phyloP scores from a whole-genome alignment of 1,140 invertebrate genomes.

The Drosophila prosaltans region DNA sequence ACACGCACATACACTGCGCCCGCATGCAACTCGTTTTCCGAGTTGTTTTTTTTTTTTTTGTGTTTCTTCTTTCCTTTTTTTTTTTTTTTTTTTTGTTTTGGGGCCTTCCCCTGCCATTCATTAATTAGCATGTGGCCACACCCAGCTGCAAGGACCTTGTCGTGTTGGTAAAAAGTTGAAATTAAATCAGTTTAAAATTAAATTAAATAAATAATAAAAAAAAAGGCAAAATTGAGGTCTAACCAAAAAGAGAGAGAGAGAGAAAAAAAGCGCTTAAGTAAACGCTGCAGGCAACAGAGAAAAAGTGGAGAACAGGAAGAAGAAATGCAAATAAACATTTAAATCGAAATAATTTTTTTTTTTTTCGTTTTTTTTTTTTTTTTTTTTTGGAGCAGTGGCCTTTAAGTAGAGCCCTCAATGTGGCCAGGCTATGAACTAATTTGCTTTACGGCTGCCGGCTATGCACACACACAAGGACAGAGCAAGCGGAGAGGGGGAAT shows the following conservation, averaged over 20 bases:
- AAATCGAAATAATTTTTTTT: constrained; percentile 65
- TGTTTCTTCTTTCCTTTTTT: background rate
- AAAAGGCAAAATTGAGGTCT: constrained; percentile 42
- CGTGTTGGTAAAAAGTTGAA: constrained; percentile 34
- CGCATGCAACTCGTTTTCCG: constrained; percentile 58
- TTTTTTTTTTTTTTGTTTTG: background rate
- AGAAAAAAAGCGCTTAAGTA: constrained; percentile 49
- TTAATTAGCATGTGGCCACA: constrained; percentile 76
- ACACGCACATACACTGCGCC: constrained; percentile 20
- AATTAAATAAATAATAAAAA: constrained; percentile 63
- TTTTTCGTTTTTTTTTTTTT: too few species aligned
- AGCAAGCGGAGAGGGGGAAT: background rate
- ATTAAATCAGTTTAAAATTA: constrained; percentile 68
- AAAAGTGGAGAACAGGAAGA: background rate
- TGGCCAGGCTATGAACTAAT: constrained; percentile 69
- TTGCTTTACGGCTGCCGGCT: constrained; percentile 66
- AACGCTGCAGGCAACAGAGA: constrained; percentile 58
- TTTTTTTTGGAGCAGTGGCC: constrained; percentile 14
- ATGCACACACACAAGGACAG: constrained; percentile 40
- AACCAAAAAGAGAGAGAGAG: constrained; percentile 11
- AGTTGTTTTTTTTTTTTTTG: constrained; percentile 10
- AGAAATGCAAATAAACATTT: constrained; percentile 63
- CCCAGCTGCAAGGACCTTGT: constrained; percentile 52
- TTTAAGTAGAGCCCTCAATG: constrained; percentile 62
- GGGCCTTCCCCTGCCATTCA: constrained; percentile 61